Base-by-base conservation (phyloP, 2,797 vertebrate species). In the Eurystomus glaucurus region DNA sequence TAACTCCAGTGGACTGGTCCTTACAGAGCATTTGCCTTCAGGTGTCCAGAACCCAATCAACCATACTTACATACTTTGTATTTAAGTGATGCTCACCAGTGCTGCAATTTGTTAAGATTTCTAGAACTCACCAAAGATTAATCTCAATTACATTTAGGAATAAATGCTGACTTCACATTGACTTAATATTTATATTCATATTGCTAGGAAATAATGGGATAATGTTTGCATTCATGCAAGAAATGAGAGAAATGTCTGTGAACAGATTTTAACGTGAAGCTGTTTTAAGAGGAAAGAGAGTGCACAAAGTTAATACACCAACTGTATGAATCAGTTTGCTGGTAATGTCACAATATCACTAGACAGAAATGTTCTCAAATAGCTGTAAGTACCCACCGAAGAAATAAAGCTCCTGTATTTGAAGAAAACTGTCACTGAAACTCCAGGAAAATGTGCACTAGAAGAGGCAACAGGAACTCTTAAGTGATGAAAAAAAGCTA, bases 331-430 rank as follows among this genome's bases (percentile, higher is more conserved):
- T 80, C 78, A 77, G 60, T 83, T 94, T 96, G 19, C 55, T 90
- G 25, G 22, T 91, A 90, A 70, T 68, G 35, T 64, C 60, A 6
- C 66, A 80, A 74, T 74, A 52, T 18, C 25, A 8, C 39, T 6
- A 80, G 75, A 66, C 29, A 91, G 75, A 83, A 91, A 90, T 70
- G 64, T 45, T 91, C 66, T 93, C 81, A 82, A 82, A 90, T 29
- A 69, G 54, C 41, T 33, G 5, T 41, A 79, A 85, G 55, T 39
- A 77, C 81, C n/a, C 81, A 76, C 13, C 51, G 64, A 66, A 96
- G 89, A 88, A 82, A 96, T 92, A 82, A 85, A 91, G 5, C 22
- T 92, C n/a, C 61, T 70, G 70, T 54, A 29, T 52, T 74, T 93
- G 91, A 85, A 83, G 51, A 7, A 74, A 91, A 58, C 18, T 51